Percentiles rank a stretch among this genome's conserved stretches.
phyloP scores from a whole-genome alignment of 2,888 invertebrate genomes.

The Oxycera nigricornis region DNA sequence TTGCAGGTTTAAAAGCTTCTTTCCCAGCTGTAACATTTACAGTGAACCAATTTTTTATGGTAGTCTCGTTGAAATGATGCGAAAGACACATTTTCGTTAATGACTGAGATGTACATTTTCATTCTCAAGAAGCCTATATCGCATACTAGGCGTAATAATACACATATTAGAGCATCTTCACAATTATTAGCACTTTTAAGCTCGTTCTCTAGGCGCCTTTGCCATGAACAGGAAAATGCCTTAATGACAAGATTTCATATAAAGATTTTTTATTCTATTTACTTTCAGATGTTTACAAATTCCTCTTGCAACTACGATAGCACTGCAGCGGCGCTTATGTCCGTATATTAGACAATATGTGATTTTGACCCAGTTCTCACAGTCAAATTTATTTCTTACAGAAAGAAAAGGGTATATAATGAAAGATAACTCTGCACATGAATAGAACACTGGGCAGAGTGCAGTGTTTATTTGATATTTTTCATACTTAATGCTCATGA shows the following conservation, averaged over 20 bases:
- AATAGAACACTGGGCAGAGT: slow-evolving; percentile 5
- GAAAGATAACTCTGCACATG: not conserved
- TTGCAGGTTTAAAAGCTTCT: too few relatives aligned
- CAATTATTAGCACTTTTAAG: slow-evolving; percentile 20
- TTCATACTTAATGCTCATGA: not conserved
- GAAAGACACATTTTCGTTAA: slow-evolving; percentile 21
- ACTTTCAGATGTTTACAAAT: slow-evolving; percentile 17
- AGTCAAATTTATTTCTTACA: not conserved
- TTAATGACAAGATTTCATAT: slow-evolving; percentile 20
- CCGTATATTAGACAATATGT: not conserved
- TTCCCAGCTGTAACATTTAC: too few relatives aligned
- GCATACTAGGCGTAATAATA: not conserved
- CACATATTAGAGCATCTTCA: not conserved
- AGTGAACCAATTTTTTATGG: too few relatives aligned
- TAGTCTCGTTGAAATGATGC: too few relatives aligned
- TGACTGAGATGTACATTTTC: not conserved
- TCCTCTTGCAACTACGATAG: not conserved
- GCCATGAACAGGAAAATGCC: not conserved
- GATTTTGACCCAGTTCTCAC: slow-evolving; percentile 21
- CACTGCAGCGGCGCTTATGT: not conserved
- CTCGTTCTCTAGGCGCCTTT: not conserved
- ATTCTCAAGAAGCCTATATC: not conserved
- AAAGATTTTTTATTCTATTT: slow-evolving; percentile 11
- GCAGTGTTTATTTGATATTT: slow-evolving; percentile 14
- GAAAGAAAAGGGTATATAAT: not conserved